phyloP scores from a whole-genome alignment of 2,113 vertebrate species.

The Potamarius usumacintae region DNA sequence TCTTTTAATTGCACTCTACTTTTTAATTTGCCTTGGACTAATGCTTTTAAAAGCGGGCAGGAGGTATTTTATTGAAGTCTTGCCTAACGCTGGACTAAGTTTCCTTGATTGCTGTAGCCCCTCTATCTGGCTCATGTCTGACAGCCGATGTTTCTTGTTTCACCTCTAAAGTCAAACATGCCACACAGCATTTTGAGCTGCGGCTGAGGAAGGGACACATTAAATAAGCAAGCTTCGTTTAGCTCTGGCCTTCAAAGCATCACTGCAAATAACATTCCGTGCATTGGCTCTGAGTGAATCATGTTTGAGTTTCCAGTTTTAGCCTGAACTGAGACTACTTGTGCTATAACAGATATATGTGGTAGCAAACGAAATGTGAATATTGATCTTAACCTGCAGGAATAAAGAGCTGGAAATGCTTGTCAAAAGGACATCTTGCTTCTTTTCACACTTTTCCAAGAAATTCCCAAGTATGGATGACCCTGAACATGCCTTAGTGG shows the following conservation, averaged over 20 bases:
- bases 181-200: slow-evolving; percentile 62
- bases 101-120: slow-evolving; percentile 68
- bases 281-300: slow-evolving; percentile 53
- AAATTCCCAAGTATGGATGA: neutral
- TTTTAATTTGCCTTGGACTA: slow-evolving; percentile 82
- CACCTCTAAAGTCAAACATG: slow-evolving; percentile 69
- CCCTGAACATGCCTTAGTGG: neutral
- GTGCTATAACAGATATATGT: slow-evolving; percentile 56
- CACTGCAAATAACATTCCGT: slow-evolving; percentile 50
- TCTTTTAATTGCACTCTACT: slow-evolving; percentile 81
- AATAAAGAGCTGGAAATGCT: slow-evolving; percentile 50
- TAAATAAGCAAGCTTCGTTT: slow-evolving; percentile 59
- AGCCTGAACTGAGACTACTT: slow-evolving; percentile 51
- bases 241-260: slow-evolving; percentile 63
- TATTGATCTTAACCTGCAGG: slow-evolving; percentile 57
- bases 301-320: slow-evolving; percentile 49
- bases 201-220: slow-evolving; percentile 44
- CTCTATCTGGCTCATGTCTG: slow-evolving; percentile 67
- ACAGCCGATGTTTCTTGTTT: slow-evolving; percentile 68
- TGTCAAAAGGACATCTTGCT: neutral
- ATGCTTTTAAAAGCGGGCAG: slow-evolving; percentile 78
- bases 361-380: slow-evolving; percentile 56
- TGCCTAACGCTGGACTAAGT: slow-evolving; percentile 68
- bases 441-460: slow-evolving; percentile 9
- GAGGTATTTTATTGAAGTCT: slow-evolving; percentile 78